Evolutionary conservation across 2,888 invertebrate genomes (phyloP).

Genomic region (Cantharis lateralis): DNA sequence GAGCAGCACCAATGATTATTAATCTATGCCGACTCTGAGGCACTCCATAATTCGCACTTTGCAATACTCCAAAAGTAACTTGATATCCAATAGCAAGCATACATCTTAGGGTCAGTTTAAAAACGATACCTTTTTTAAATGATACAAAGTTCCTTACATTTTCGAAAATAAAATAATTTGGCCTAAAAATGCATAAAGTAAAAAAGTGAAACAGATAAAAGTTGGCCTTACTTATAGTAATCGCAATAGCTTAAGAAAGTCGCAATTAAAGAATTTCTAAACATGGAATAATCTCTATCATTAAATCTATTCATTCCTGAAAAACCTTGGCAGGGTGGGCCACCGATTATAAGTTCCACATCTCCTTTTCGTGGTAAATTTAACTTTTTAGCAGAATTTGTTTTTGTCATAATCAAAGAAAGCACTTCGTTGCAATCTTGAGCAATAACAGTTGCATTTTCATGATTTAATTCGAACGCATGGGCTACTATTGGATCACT

Average conservation of each 20-base stretch:
- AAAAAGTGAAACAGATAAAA: conserved; percentile 60
- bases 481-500: conserved; percentile 76
- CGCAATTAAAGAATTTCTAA: conserved; percentile 61
- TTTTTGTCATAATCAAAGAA: conserved; percentile 66
- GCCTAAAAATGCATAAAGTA: conserved; percentile 47
- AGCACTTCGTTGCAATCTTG: conserved; percentile 80
- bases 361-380: conserved; percentile 71
- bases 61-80: not conserved
- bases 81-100: no score
- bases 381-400: conserved; percentile 27
- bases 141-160: conserved; percentile 86
- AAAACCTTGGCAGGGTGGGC: no score
- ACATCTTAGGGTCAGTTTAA: conserved; percentile 66
- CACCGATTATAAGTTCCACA: conserved; percentile 61
- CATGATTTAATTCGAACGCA: conserved; percentile 78
- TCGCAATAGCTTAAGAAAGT: conserved; percentile 55
- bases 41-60: no score
- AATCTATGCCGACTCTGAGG: no score
- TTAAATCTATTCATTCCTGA: no score
- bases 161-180: conserved; percentile 81
- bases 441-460: conserved; percentile 71
- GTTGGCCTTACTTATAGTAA: no score
- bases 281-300: no score
- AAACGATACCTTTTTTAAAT: conserved; percentile 78
- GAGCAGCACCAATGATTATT: conserved; percentile 71